A percentile compares a stretch with the other conserved stretches of the same genome.
Conservation (phyloP, 2,888 invertebrate species). For the Drosophila percnosoma region DNA sequence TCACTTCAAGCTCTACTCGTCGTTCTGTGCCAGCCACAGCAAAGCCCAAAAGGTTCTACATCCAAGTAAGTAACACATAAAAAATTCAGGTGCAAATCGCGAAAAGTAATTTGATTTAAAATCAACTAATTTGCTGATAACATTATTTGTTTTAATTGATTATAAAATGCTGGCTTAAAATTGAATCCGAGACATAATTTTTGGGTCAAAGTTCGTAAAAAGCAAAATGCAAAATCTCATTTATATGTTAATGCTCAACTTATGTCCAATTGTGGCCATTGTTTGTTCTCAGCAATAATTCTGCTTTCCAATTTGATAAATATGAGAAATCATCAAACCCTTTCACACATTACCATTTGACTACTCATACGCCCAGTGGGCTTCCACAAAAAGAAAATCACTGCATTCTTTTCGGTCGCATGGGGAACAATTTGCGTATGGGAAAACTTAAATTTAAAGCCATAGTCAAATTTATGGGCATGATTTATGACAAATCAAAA, state of each 20-base stretch:
- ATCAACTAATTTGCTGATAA: background rate
- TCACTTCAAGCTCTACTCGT: constrained; percentile 99
- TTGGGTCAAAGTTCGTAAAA: background rate
- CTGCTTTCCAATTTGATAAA: constrained; percentile 1
- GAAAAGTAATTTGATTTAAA: background rate
- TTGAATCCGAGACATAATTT: background rate
- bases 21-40: constrained; percentile 99
- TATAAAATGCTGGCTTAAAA: background rate
- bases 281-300: background rate
- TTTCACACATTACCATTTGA: constrained; percentile 14
- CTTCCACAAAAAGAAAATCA: constrained; percentile 8
- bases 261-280: constrained; percentile 1
- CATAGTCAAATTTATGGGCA: constrained; percentile 17
- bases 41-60: constrained; percentile 99
- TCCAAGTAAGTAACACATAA: constrained; percentile 91
- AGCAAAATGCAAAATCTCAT: background rate
- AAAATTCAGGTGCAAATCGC: background rate
- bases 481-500: constrained; percentile 42
- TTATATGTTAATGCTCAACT: background rate
- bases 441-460: constrained; percentile 24
- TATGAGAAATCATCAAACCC: constrained; percentile 7
- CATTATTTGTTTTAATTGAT: background rate
- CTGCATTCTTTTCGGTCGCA: constrained; percentile 9
- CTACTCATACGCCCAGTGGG: constrained; percentile 31
- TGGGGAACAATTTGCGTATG: constrained; percentile 16